Conservation (phyloP, 1,140 invertebrate genomes). For the Babylonia areolata region DNA sequence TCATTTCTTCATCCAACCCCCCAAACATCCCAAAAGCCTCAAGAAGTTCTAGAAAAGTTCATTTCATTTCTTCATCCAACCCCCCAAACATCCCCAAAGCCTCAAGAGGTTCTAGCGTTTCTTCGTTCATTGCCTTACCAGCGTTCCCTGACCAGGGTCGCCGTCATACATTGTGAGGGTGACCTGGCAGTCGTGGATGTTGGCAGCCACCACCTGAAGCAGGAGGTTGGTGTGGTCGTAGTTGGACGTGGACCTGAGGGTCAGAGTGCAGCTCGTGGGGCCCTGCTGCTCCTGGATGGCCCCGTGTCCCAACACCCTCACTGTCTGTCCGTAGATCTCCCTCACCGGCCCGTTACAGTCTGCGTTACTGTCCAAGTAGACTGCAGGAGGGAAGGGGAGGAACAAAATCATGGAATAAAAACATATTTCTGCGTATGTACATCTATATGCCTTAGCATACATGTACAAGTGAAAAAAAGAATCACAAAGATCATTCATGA, state of each 20-base stretch:
- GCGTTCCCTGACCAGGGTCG: slow-evolving; percentile 10
- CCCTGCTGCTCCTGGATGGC: slow-evolving; percentile 14
- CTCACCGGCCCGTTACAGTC: slow-evolving; percentile 52
- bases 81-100: too few relatives aligned
- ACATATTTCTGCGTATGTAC: too few relatives aligned
- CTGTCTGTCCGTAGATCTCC: slow-evolving; percentile 41
- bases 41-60: too few relatives aligned
- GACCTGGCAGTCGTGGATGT: slow-evolving; percentile 47
- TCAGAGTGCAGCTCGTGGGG: slow-evolving; percentile 39
- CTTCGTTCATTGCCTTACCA: too few relatives aligned
- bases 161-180: slow-evolving; percentile 56
- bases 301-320: slow-evolving; percentile 36
- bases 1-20: too few relatives aligned
- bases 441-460: too few relatives aligned
- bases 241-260: slow-evolving; percentile 35
- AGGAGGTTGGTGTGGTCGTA: slow-evolving; percentile 39
- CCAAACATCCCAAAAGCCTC: too few relatives aligned
- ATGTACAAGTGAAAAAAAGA: too few relatives aligned
- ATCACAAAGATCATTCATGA: too few relatives aligned
- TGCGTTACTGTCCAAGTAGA: slow-evolving; percentile 52
- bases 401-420: too few relatives aligned
- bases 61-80: too few relatives aligned
- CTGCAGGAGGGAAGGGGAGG: slow-evolving; percentile 20
- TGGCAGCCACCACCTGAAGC: slow-evolving; percentile 42
- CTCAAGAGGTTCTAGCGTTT: too few relatives aligned